phyloP scores from a whole-genome alignment of 2,113 vertebrate species.

The Gymnobelideus leadbeateri region DNA sequence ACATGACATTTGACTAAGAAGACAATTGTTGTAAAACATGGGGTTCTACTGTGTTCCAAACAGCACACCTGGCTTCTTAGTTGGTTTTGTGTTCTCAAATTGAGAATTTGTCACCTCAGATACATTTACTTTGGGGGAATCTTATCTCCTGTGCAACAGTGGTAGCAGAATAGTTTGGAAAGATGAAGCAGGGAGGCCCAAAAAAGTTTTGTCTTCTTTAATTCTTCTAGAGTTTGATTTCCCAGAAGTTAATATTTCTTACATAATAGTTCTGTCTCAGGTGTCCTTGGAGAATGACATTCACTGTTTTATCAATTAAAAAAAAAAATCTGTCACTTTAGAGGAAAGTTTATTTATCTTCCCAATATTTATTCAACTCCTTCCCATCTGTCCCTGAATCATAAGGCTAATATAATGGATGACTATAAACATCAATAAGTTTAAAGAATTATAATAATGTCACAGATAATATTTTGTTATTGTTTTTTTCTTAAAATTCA shows the following conservation, averaged over 20 bases:
- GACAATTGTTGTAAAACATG: background rate
- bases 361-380: constrained; percentile 9
- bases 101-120: background rate
- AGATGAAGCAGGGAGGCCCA: constrained; percentile 11
- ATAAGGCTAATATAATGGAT: constrained; percentile 31
- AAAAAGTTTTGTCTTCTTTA: constrained; percentile 11
- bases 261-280: background rate
- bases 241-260: constrained; percentile 17
- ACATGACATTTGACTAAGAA: background rate
- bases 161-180: constrained; percentile 26
- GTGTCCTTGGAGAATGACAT: constrained; percentile 27
- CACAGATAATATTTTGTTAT: background rate
- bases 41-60: background rate
- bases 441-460: constrained; percentile 28
- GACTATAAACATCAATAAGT: background rate
- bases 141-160: constrained; percentile 47
- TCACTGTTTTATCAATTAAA: background rate
- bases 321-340: constrained; percentile 3
- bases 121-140: constrained; percentile 23
- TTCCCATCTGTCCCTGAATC: constrained; percentile 41
- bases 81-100: constrained; percentile 50
- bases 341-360: constrained; percentile 10
- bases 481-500: constrained; percentile 38
- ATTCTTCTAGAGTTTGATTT: constrained; percentile 13
- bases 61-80: constrained; percentile 25